phyloP scores from a whole-genome alignment of 2,797 vertebrate genomes.

The Margarornis squamiger region DNA sequence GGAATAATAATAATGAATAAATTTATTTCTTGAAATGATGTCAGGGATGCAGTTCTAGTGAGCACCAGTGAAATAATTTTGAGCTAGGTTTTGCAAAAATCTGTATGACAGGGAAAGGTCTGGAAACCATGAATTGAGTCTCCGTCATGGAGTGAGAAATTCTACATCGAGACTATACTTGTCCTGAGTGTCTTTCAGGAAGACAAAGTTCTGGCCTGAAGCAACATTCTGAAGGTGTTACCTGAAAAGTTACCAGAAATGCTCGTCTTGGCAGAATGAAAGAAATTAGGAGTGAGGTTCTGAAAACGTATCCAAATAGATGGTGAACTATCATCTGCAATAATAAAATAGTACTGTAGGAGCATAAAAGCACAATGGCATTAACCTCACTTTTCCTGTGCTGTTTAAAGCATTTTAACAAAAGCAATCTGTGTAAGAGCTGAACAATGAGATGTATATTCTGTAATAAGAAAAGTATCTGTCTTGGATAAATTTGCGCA shows the following conservation, averaged over 20 bases:
- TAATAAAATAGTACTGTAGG: not conserved
- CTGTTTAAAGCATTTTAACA: not conserved
- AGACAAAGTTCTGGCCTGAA: not conserved
- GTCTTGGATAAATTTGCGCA: not conserved
- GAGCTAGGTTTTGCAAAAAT: not conserved
- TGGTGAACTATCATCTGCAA: not conserved
- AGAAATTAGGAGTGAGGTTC: not conserved
- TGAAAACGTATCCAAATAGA: not conserved
- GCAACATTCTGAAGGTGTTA: not conserved
- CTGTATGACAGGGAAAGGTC: accelerated
- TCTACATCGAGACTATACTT: not conserved
- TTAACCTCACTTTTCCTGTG: not conserved
- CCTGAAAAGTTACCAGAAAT: not conserved
- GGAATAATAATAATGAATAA: not conserved
- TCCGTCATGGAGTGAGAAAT: not conserved
- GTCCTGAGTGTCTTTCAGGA: not conserved
- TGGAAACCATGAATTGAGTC: not conserved
- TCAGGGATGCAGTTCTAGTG: not conserved
- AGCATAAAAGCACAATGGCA: not conserved
- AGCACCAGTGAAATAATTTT: not conserved
- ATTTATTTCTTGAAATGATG: not conserved
- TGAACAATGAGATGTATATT: not conserved
- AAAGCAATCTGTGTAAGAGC: not conserved
- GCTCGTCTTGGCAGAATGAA: not conserved
- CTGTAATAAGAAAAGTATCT: not conserved